Percentiles rank a stretch among this genome's conserved stretches.
Evolutionary conservation across 2,888 invertebrate genomes (phyloP).

Genomic region (Oligia fasciuncula): DNA sequence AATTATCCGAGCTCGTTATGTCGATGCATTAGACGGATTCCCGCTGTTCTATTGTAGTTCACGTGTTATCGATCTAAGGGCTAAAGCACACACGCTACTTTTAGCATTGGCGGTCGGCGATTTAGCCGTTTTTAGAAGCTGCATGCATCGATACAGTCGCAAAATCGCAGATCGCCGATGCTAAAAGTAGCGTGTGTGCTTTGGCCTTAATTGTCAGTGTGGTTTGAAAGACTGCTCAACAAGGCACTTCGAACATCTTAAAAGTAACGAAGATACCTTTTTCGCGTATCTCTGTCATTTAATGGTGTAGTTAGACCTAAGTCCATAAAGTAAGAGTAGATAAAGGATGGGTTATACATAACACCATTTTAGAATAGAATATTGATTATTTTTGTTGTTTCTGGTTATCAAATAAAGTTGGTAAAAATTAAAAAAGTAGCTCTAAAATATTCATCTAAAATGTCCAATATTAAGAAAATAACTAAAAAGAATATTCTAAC

Average conservation of each 20-base stretch:
- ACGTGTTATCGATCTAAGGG: slow-evolving; percentile 21
- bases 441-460: not conserved
- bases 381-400: not conserved
- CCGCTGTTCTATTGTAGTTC: slow-evolving; percentile 24
- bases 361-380: not conserved
- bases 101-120: too few species aligned
- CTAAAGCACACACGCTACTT: too few species aligned
- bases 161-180: too few species aligned
- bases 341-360: not conserved
- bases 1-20: slow-evolving; percentile 46
- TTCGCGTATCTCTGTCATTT: not conserved
- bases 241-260: not conserved
- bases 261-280: not conserved
- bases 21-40: slow-evolving; percentile 38
- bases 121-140: too few species aligned
- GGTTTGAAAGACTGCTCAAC: slow-evolving; percentile 8
- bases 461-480: not conserved
- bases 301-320: not conserved
- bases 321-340: slow-evolving; percentile 5
- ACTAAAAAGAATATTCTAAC: not conserved
- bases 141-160: too few species aligned
- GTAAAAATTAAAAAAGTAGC: not conserved
- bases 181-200: too few species aligned
- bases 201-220: not conserved
- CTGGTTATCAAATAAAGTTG: not conserved